phyloP scores from a whole-genome alignment of 2,888 invertebrate genomes.

The Mimumesa dahlbomi region DNA sequence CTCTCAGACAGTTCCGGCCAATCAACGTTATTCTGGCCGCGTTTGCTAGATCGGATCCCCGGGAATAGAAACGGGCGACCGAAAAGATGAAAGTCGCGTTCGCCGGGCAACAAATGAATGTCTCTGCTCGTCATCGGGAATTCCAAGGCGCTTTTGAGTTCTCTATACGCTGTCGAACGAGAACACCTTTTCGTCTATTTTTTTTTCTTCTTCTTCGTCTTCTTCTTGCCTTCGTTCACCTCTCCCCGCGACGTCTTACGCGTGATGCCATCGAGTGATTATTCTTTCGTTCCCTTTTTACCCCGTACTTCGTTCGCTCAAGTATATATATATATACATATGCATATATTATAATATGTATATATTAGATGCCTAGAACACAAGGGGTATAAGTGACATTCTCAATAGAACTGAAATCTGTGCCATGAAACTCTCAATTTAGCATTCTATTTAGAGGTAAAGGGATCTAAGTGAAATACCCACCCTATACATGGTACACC shows the following conservation, averaged over 20 bases:
- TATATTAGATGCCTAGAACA: too few relatives aligned
- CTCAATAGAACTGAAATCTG: too few relatives aligned
- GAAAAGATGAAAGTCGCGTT: constrained; percentile 53
- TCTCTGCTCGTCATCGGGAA: constrained; percentile 48
- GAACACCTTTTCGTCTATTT: constrained; percentile 26
- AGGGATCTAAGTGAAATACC: too few relatives aligned
- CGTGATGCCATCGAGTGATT: too few relatives aligned
- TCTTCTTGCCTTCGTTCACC: not conserved
- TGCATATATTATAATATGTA: too few relatives aligned
- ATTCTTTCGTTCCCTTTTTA: not conserved
- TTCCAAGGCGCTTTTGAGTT: constrained; percentile 30
- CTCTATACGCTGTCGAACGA: constrained; percentile 38
- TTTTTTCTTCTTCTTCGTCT: not conserved
- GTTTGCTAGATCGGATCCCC: not conserved
- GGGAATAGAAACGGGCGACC: constrained; percentile 8
- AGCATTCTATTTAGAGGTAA: too few relatives aligned
- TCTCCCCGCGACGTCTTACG: not conserved
- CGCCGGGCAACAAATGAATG: constrained; percentile 1
- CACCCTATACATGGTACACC: too few relatives aligned
- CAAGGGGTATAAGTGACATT: too few relatives aligned
- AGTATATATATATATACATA: too few relatives aligned
- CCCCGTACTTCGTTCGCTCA: not conserved
- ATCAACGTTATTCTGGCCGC: constrained; percentile 50
- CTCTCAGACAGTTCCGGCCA: constrained; percentile 49
- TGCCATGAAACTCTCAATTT: too few relatives aligned